These are phyloP conservation scores for Aporophyla lueneburgensis DNA, from an alignment of 2,888 invertebrate genomes.

Conservation along the genomic window DNA sequence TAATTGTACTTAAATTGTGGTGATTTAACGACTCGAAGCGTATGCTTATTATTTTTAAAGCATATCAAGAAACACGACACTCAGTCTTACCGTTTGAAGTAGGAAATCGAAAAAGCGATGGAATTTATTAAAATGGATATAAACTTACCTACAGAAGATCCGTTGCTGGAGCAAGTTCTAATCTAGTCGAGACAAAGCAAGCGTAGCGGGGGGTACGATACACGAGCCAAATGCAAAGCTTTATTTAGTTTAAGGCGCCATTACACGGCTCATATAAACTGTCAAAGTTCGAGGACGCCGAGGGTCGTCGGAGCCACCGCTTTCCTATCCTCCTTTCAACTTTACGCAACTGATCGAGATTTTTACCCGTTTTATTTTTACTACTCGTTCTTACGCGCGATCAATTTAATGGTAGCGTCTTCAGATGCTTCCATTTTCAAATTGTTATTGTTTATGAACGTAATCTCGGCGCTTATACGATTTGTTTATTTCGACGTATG, in stretches of 20 bases:
- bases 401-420: constrained; percentile 61
- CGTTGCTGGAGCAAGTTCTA: constrained; percentile 74
- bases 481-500: constrained; percentile 7
- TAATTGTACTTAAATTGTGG: background rate
- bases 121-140: constrained; percentile 62
- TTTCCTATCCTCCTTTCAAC: constrained; percentile 71
- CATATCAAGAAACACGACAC: background rate
- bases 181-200: constrained; percentile 84
- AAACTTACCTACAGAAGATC: constrained; percentile 61
- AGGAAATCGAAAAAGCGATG: constrained; percentile 44
- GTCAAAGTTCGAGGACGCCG: constrained; percentile 87
- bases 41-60: background rate
- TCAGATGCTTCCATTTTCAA: constrained; percentile 52
- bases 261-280: constrained; percentile 91
- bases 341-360: constrained; percentile 77
- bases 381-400: constrained; percentile 73
- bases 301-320: constrained; percentile 75
- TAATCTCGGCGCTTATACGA: constrained; percentile 5
- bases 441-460: constrained; percentile 51
- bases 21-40: background rate
- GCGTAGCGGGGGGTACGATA: constrained; percentile 79
- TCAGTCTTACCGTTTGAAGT: constrained; percentile 17
- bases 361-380: constrained; percentile 77
- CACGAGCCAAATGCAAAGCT: constrained; percentile 87
- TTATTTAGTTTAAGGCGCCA: constrained; percentile 90